These are phyloP conservation scores for human DNA, from an alignment of 2,113 vertebrate species.

Conservation along the genomic window DNA sequence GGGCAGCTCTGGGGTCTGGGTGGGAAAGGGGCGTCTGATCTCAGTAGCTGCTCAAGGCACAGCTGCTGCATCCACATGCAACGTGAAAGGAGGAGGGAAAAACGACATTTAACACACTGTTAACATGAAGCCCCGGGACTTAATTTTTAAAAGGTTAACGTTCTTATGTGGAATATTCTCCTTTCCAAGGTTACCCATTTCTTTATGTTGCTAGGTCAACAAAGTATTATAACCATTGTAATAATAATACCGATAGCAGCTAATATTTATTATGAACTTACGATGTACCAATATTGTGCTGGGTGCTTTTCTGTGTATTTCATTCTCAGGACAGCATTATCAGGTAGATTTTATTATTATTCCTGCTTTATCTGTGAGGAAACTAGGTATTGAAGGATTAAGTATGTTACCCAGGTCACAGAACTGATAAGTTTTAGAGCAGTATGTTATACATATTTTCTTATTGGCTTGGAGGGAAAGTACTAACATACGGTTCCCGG, in stretches of 20 bases:
- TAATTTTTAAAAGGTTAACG: neutral
- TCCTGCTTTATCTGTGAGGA: neutral
- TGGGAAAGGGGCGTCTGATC: neutral
- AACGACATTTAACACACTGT: neutral
- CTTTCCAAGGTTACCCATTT: neutral
- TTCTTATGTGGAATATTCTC: neutral
- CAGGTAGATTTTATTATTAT: neutral
- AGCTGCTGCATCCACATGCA: neutral
- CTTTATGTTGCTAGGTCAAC: neutral
- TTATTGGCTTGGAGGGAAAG: neutral
- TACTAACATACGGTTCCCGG: neutral
- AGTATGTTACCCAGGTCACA: neutral
- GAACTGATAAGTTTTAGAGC: neutral
- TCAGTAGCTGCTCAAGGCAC: neutral
- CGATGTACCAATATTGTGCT: neutral
- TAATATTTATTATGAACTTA: neutral
- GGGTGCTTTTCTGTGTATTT: constrained; percentile 9
- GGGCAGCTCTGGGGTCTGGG: neutral
- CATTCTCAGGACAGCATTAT: neutral
- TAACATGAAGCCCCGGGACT: neutral
- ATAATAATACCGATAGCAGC: neutral
- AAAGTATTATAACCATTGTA: neutral
- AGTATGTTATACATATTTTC: neutral
- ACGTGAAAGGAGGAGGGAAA: neutral
- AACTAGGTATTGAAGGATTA: neutral